Percentiles rank a stretch among this genome's conserved stretches.
These are phyloP conservation scores for Haliclystus octoradiatus DNA, from an alignment of 30 jellyfish, hydroid and myxozoan genomes.

Conservation along the genomic window DNA sequence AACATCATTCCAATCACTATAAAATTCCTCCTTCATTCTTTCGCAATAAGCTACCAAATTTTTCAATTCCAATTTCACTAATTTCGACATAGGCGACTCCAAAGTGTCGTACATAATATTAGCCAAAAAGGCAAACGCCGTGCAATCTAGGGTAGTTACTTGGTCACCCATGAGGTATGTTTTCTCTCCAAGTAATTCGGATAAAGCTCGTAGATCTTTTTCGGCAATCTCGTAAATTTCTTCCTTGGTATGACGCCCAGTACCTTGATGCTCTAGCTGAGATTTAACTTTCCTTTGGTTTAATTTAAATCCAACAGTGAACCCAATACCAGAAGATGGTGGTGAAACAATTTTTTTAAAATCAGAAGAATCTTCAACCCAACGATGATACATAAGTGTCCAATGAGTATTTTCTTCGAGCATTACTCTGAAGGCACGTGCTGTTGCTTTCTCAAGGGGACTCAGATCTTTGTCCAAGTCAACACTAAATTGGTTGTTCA, in stretches of 20 bases:
- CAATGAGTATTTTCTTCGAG: conserved; percentile 64
- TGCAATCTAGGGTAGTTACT: conserved; percentile 57
- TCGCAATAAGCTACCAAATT: conserved; percentile 62
- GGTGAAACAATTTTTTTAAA: conserved; percentile 51
- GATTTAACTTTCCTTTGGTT: conserved; percentile 64
- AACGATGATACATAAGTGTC: conserved; percentile 46
- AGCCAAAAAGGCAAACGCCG: conserved; percentile 71
- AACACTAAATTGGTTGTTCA: conserved; percentile 62
- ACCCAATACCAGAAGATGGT: conserved; percentile 62
- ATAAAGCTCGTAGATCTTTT: conserved; percentile 69
- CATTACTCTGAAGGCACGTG: conserved; percentile 69
- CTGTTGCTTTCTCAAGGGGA: conserved; percentile 61
- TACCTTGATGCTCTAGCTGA: conserved; percentile 73
- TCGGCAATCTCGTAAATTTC: conserved; percentile 80
- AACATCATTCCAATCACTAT: conserved; percentile 89
- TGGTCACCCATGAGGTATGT: conserved; percentile 68
- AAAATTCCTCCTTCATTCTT: conserved; percentile 62
- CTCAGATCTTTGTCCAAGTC: conserved; percentile 64
- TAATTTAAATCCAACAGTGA: conserved; percentile 60
- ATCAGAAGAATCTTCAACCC: conserved; percentile 66
- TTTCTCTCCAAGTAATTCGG: conserved; percentile 76
- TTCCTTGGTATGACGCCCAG: conserved; percentile 86
- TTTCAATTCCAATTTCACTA: conserved; percentile 42
- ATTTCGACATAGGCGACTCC: conserved; percentile 45
- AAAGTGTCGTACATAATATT: conserved; percentile 45